phyloP scores from a whole-genome alignment of 2,113 vertebrate genomes.

The Nothocercus nigrocapillus region DNA sequence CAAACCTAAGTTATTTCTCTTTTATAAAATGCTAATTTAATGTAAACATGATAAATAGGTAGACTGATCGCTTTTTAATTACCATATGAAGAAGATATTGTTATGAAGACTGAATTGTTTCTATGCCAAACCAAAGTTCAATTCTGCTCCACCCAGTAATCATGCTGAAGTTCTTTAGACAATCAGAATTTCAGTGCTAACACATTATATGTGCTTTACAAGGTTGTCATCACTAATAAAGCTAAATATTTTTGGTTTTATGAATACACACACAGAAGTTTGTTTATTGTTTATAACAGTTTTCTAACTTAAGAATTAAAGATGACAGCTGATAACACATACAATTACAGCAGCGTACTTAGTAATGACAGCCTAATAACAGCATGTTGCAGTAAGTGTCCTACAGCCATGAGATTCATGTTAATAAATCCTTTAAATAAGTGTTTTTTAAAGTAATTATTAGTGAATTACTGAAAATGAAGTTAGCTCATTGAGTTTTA shows the following conservation, averaged over 20 bases:
- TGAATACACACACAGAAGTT: not conserved
- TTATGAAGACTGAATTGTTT: constrained; percentile 12
- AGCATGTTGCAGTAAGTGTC: not conserved
- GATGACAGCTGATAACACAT: not conserved
- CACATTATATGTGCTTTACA: not conserved
- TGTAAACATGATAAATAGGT: not conserved
- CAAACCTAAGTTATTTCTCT: constrained; percentile 12
- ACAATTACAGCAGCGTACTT: not conserved
- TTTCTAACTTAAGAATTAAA: not conserved
- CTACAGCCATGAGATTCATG: not conserved
- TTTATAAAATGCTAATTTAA: not conserved
- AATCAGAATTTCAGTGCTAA: not conserved
- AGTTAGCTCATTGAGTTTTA: not conserved
- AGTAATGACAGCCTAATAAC: constrained; percentile 4
- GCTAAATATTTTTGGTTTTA: not conserved
- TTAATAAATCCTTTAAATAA: not conserved
- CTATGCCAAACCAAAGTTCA: constrained; percentile 28
- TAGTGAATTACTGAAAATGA: not conserved
- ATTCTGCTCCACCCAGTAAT: not conserved
- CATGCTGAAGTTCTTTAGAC: not conserved
- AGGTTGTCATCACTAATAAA: not conserved
- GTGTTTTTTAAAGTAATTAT: not conserved
- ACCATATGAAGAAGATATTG: not conserved
- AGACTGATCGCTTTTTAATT: not conserved
- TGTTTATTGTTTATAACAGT: not conserved